Percentiles rank a stretch among this genome's conserved stretches.
phyloP scores from a whole-genome alignment of 64 coral and sea anemone species.

The Exaiptasia diaphana region DNA sequence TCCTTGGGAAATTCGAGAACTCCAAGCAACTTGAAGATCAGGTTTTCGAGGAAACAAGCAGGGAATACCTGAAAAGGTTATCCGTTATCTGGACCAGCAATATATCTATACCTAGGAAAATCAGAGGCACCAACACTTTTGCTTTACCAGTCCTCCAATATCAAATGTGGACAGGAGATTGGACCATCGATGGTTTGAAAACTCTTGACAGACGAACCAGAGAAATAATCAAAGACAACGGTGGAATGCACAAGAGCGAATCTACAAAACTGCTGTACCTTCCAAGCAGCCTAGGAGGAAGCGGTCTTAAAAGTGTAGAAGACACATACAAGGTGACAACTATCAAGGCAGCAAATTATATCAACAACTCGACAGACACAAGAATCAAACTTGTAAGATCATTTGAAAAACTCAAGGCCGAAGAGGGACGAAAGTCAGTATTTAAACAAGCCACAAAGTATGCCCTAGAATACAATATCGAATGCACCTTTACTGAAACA shows the following conservation, averaged over 20 bases:
- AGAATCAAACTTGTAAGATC: not conserved
- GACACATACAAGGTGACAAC: slow-evolving; percentile 17
- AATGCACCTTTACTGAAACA: not conserved
- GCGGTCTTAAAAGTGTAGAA: slow-evolving; percentile 9
- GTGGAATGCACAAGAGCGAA: not conserved
- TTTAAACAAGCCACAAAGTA: slow-evolving; percentile 16
- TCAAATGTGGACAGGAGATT: not conserved
- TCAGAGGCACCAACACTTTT: not conserved
- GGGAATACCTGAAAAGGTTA: not conserved
- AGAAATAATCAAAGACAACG: not conserved
- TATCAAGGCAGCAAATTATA: slow-evolving; percentile 23
- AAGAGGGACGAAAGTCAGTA: slow-evolving; percentile 9
- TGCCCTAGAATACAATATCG: not conserved
- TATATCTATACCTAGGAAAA: slow-evolving; percentile 6
- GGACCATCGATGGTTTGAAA: not conserved
- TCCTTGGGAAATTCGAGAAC: not conserved
- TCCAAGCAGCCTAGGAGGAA: not conserved
- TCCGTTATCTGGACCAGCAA: slow-evolving; percentile 21
- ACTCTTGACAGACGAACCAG: not conserved
- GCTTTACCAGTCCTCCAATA: not conserved
- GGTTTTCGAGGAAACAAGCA: not conserved
- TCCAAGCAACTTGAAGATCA: not conserved
- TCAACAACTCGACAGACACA: not conserved
- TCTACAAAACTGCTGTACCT: not conserved
- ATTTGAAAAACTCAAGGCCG: slow-evolving; percentile 23